These are phyloP conservation scores for Xanthorhoe designata DNA, from an alignment of 2,888 invertebrate genomes.

Conservation along the genomic window DNA sequence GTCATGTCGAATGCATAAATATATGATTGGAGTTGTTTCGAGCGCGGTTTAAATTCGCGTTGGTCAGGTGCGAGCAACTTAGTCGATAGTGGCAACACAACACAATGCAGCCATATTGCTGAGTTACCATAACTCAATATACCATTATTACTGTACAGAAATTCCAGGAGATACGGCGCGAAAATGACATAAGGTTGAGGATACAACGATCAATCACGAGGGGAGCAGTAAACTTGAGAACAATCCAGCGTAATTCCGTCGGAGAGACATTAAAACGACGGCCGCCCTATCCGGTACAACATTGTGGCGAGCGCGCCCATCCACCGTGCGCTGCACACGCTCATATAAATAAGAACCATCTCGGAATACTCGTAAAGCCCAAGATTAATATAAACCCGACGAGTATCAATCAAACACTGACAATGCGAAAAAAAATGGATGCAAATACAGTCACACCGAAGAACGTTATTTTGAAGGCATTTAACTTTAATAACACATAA, in stretches of 20 bases:
- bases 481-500: slow-evolving; percentile 74
- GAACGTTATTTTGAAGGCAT: slow-evolving; percentile 54
- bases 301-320: slow-evolving; percentile 67
- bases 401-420: slow-evolving; percentile 38
- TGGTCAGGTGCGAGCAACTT: slow-evolving; percentile 31
- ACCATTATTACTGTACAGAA: slow-evolving; percentile 78
- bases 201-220: slow-evolving; percentile 84
- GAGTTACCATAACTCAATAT: slow-evolving; percentile 78
- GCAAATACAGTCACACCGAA: slow-evolving; percentile 45
- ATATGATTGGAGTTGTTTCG: slow-evolving; percentile 25
- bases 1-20: slow-evolving; percentile 44
- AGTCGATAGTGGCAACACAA: slow-evolving; percentile 37
- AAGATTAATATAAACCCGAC: slow-evolving; percentile 37
- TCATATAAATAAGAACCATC: slow-evolving; percentile 40
- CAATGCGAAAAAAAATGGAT: slow-evolving; percentile 34
- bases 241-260: slow-evolving; percentile 86
- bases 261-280: slow-evolving; percentile 84
- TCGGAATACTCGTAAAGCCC: slow-evolving; percentile 35
- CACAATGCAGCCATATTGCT: slow-evolving; percentile 62
- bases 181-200: slow-evolving; percentile 83
- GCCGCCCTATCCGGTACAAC: slow-evolving; percentile 85
- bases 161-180: slow-evolving; percentile 79
- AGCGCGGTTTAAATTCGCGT: slow-evolving; percentile 33
- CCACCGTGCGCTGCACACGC: slow-evolving; percentile 46
- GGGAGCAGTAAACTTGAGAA: slow-evolving; percentile 83